Percentiles rank a stretch among this genome's conserved stretches.
phyloP scores from a whole-genome alignment of 2,113 vertebrate species.

The Erythrocebus patas region DNA sequence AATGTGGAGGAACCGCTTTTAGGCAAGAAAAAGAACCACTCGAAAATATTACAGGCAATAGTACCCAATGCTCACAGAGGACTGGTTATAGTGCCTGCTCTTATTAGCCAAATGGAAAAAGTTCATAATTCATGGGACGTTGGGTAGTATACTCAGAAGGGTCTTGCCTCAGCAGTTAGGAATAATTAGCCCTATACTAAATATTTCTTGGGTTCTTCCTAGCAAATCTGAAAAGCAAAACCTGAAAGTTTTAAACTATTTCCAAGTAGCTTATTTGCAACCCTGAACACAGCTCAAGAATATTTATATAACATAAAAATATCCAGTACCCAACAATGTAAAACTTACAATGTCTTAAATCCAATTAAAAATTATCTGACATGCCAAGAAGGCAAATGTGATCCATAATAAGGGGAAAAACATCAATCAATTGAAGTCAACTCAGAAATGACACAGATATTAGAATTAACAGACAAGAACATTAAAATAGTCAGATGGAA shows the following conservation, averaged over 20 bases:
- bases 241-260: neutral
- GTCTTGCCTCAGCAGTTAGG: neutral
- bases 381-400: neutral
- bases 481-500: neutral
- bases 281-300: neutral
- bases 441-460: neutral
- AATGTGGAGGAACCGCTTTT: neutral
- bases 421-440: neutral
- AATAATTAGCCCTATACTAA: neutral
- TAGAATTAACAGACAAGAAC: neutral
- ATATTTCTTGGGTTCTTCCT: neutral
- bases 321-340: neutral
- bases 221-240: neutral
- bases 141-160: neutral
- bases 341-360: neutral
- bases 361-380: neutral
- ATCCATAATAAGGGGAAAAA: neutral
- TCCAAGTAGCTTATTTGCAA: neutral
- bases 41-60: neutral
- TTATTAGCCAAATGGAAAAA: neutral
- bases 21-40: neutral
- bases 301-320: neutral
- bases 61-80: neutral
- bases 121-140: neutral
- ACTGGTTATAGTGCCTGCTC: neutral